phyloP scores from a whole-genome alignment of 1,140 invertebrate genomes.

The Microplitis demolitor region DNA sequence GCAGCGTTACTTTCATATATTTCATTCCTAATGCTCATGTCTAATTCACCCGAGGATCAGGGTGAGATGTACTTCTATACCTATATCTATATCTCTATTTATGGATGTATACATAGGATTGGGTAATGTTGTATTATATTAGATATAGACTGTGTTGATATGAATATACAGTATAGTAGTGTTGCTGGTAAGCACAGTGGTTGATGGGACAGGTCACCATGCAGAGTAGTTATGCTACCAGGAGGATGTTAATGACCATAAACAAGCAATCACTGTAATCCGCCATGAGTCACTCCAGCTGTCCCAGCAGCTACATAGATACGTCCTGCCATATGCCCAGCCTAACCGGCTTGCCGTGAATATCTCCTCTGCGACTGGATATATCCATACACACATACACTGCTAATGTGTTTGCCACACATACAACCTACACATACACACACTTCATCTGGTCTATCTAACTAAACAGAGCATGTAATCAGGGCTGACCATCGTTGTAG shows the following conservation, averaged over 20 bases:
- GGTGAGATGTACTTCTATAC: no score
- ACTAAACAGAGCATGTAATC: not conserved
- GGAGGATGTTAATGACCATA: slow-evolving; percentile 61
- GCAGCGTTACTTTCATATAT: no score
- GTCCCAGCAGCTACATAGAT: slow-evolving; percentile 50
- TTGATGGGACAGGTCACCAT: slow-evolving; percentile 51
- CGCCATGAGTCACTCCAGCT: slow-evolving; percentile 59
- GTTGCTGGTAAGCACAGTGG: slow-evolving; percentile 5
- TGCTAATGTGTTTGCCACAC: not conserved
- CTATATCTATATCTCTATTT: no score
- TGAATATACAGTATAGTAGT: slow-evolving; percentile 15
- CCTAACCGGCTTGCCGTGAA: slow-evolving; percentile 37
- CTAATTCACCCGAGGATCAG: no score
- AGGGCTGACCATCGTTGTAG: not conserved
- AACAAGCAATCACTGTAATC: slow-evolving; percentile 60
- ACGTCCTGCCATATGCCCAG: slow-evolving; percentile 51
- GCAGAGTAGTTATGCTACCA: slow-evolving; percentile 55
- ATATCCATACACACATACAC: not conserved
- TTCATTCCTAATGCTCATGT: no score
- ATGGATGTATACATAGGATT: no score
- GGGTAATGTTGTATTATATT: not conserved
- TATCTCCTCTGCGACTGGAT: slow-evolving; percentile 21
- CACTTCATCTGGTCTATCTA: not conserved
- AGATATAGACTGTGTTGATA: not conserved
- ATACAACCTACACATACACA: not conserved